Conservation (phyloP, 1,140 invertebrate genomes). For the Neodiprion lecontei region DNA sequence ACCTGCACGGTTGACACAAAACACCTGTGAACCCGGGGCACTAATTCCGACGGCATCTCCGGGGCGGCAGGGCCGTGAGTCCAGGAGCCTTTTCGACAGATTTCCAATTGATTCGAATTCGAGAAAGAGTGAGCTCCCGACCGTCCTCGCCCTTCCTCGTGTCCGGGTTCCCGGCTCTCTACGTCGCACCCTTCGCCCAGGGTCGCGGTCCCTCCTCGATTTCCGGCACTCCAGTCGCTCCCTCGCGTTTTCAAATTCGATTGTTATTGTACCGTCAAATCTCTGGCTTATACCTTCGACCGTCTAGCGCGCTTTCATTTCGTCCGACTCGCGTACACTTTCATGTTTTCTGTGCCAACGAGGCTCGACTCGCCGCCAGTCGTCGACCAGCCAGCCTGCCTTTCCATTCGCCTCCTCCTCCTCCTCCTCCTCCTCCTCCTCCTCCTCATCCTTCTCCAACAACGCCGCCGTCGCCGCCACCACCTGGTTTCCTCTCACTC, state of each 20-base stretch:
- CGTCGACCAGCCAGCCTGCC: slow-evolving; percentile 3
- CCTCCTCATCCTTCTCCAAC: background rate
- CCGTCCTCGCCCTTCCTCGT: background rate
- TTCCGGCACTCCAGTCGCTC: background rate
- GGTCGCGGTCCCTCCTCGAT: background rate
- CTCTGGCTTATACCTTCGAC: background rate
- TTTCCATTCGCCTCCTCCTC: slow-evolving; percentile 7
- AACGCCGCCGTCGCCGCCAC: background rate
- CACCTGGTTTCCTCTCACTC: background rate
- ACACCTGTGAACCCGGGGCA: background rate
- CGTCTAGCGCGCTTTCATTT: slow-evolving; percentile 4
- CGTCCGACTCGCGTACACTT: background rate
- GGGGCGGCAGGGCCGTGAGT: background rate
- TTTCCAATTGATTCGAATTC: background rate
- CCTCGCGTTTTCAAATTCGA: background rate
- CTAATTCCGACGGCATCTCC: background rate
- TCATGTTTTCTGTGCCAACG: slow-evolving; percentile 7
- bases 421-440: background rate
- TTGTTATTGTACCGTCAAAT: background rate
- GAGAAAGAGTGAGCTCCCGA: background rate
- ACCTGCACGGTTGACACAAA: background rate
- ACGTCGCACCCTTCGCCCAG: background rate
- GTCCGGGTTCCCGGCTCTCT: background rate
- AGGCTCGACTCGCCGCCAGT: slow-evolving; percentile 2
- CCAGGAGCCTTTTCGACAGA: background rate